phyloP scores from a whole-genome alignment of 2,797 vertebrate species.

The Merluccius polli region DNA sequence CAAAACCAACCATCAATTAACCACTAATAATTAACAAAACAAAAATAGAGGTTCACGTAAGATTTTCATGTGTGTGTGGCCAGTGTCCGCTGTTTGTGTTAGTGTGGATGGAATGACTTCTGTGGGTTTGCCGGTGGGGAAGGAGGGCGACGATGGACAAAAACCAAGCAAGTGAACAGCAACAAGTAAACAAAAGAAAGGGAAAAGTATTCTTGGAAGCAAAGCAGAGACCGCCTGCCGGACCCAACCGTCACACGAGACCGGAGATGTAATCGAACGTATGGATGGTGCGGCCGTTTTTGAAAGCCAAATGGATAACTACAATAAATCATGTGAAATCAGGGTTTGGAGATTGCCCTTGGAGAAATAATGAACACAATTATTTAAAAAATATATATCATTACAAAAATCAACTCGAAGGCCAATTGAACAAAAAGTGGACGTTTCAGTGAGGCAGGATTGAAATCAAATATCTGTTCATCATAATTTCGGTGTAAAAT shows the following conservation, averaged over 20 bases:
- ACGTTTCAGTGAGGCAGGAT: background rate
- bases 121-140: background rate
- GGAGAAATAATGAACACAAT: background rate
- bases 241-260: background rate
- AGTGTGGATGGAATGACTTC: background rate
- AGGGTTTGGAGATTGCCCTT: background rate
- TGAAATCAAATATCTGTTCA: background rate
- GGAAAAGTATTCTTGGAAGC: background rate
- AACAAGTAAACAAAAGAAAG: background rate
- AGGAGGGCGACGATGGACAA: background rate
- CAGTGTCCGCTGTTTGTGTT: conserved; percentile 20
- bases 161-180: background rate
- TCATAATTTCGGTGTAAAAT: background rate
- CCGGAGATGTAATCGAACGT: background rate
- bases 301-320: background rate
- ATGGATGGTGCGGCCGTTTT: background rate
- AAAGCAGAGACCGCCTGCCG: too few relatives aligned
- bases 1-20: conserved; percentile 30
- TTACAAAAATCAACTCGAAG: too few relatives aligned
- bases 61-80: conserved; percentile 23
- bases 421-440: too few relatives aligned
- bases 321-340: background rate
- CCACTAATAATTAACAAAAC: conserved; percentile 29
- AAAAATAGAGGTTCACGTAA: conserved; percentile 25
- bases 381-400: background rate